Conservation (phyloP, 2,113 vertebrate genomes). For the Zootoca vivipara region DNA sequence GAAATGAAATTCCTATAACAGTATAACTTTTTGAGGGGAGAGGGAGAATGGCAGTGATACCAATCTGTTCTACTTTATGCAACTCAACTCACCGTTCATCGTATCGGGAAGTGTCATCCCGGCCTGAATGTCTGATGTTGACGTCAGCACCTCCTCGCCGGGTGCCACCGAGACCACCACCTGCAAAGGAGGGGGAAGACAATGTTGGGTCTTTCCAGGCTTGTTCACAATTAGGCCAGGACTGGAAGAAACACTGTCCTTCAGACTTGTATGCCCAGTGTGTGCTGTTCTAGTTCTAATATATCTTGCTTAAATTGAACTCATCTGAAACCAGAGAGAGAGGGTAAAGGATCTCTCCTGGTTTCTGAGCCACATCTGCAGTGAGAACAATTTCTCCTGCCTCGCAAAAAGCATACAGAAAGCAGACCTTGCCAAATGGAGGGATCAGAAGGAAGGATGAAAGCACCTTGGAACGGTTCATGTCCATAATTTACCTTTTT, state of each 20-base stretch:
- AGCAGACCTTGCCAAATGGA: not conserved
- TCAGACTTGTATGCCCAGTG: too few species aligned
- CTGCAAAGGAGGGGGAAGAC: constrained; percentile 57
- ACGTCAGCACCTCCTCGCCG: constrained; percentile 91
- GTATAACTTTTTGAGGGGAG: not conserved
- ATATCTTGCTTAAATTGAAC: not conserved
- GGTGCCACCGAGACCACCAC: constrained; percentile 90
- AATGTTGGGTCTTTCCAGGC: not conserved
- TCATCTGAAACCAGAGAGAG: not conserved
- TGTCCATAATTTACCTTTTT: not conserved
- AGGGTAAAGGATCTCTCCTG: not conserved
- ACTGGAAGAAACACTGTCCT: not conserved
- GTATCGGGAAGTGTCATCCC: constrained; percentile 89
- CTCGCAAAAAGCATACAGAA: not conserved
- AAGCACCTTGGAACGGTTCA: not conserved
- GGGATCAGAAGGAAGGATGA: not conserved
- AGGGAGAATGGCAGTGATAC: not conserved
- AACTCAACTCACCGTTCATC: constrained; percentile 80
- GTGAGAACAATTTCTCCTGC: not conserved
- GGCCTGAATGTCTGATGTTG: constrained; percentile 92
- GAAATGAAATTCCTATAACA: not conserved
- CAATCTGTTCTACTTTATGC: not conserved
- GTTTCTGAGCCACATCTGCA: not conserved
- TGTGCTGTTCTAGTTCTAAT: not conserved
- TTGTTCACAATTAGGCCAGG: not conserved